Conservation (phyloP, 2,888 invertebrate genomes). For the Germaria angustata region DNA sequence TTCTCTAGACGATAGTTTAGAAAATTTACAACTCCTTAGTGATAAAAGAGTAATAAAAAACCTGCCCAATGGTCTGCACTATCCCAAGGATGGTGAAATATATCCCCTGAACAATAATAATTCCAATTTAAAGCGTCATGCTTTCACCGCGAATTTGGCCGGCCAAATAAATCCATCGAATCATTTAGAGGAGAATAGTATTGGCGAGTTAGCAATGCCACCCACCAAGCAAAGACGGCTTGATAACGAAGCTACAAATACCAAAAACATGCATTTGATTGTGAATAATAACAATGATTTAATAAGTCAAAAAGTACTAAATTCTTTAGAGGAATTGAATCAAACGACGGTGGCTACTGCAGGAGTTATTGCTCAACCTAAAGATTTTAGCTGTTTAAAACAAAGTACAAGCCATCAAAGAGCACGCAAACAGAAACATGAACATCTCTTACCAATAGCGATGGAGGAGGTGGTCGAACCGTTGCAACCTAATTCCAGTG, state of each 20-base stretch:
- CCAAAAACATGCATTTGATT: conserved; percentile 26
- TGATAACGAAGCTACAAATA: conserved; percentile 30
- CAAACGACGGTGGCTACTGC: not conserved
- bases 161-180: conserved; percentile 16
- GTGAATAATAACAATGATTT: conserved; percentile 39
- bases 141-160: conserved; percentile 46
- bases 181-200: conserved; percentile 1
- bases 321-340: conserved; percentile 44
- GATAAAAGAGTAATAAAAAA: conserved; percentile 44
- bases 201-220: conserved; percentile 11
- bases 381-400: conserved; percentile 53
- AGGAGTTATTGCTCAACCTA: conserved; percentile 12
- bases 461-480: conserved; percentile 73
- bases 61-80: conserved; percentile 62
- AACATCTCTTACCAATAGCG: conserved; percentile 71
- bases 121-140: conserved; percentile 58
- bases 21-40: not conserved
- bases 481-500: conserved; percentile 68
- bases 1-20: conserved; percentile 63
- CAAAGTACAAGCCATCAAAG: conserved; percentile 68
- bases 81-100: conserved; percentile 40
- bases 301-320: conserved; percentile 38
- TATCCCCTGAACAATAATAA: conserved; percentile 65
- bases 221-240: conserved; percentile 56
- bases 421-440: conserved; percentile 76